phyloP scores from a whole-genome alignment of 2,113 vertebrate species.

The Thamnophis sirtalis region DNA sequence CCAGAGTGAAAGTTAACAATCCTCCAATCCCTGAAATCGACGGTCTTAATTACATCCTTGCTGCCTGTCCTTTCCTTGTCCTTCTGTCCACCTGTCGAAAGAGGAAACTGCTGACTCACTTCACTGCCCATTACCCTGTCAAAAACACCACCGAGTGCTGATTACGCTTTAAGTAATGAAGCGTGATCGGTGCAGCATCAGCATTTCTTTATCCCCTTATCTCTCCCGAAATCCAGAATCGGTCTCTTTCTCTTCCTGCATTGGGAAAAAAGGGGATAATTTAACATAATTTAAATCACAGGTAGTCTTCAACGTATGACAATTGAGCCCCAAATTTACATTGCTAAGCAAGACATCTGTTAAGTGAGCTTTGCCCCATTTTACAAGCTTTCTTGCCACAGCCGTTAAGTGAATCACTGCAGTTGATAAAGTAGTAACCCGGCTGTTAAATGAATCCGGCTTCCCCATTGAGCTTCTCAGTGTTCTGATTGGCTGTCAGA shows the following conservation, averaged over 20 bases:
- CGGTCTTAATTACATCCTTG: background rate
- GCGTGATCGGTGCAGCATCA: conserved; percentile 2
- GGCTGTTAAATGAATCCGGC: no score
- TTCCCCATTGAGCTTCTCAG: no score
- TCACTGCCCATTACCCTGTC: conserved; percentile 35
- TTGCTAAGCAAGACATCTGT: no score
- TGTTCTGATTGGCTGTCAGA: no score
- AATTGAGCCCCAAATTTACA: no score
- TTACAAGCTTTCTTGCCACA: no score
- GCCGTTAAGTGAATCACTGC: no score
- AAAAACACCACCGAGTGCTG: conserved; percentile 22
- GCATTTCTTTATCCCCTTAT: background rate
- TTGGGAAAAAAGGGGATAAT: background rate
- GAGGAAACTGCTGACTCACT: conserved; percentile 40
- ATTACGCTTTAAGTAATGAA: conserved; percentile 41
- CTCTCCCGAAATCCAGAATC: background rate
- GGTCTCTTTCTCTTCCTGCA: background rate
- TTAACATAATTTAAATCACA: background rate
- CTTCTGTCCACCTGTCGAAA: background rate
- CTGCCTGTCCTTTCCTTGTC: conserved; percentile 12
- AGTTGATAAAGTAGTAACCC: no score
- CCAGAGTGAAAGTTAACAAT: background rate
- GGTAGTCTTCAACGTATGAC: no score
- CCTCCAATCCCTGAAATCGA: background rate
- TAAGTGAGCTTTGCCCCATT: no score